Conservation (phyloP, 2,797 vertebrate genomes). For the Salarias fasciatus region DNA sequence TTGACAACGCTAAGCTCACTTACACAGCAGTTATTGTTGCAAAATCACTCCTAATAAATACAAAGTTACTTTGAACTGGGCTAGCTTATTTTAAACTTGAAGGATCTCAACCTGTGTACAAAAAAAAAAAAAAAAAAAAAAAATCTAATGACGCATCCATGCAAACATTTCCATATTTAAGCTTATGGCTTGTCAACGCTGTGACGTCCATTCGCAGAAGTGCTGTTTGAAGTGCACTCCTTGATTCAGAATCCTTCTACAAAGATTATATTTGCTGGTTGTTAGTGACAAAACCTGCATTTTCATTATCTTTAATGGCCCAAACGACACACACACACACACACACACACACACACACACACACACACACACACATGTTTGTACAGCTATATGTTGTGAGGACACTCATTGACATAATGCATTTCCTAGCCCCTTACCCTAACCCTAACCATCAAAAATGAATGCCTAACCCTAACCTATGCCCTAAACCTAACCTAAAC, state of each 20-base stretch:
- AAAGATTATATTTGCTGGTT: neutral
- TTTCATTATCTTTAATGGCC: neutral
- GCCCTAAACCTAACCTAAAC: no score
- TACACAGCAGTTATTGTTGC: no score
- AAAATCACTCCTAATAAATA: no score
- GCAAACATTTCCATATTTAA: constrained; percentile 8
- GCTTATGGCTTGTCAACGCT: neutral
- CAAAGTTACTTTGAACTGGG: no score
- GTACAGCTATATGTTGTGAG: no score
- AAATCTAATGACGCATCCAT: neutral
- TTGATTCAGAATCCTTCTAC: neutral
- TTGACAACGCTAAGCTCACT: no score
- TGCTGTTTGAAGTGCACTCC: constrained; percentile 6
- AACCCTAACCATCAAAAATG: no score
- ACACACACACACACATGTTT: neutral
- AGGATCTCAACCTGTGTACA: constrained; percentile 1
- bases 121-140: no score
- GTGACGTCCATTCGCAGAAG: constrained; percentile 2
- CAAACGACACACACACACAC: constrained; percentile 1
- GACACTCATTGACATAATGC: no score
- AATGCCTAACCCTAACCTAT: no score
- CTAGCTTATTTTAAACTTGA: neutral
- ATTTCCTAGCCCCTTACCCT: no score
- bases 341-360: constrained; percentile 1
- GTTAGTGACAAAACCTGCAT: neutral